Evolutionary conservation across 2,888 invertebrate species (phyloP), one percentile per base, ranked within the genome.

Genomic region (Junonia oenone): DNA sequence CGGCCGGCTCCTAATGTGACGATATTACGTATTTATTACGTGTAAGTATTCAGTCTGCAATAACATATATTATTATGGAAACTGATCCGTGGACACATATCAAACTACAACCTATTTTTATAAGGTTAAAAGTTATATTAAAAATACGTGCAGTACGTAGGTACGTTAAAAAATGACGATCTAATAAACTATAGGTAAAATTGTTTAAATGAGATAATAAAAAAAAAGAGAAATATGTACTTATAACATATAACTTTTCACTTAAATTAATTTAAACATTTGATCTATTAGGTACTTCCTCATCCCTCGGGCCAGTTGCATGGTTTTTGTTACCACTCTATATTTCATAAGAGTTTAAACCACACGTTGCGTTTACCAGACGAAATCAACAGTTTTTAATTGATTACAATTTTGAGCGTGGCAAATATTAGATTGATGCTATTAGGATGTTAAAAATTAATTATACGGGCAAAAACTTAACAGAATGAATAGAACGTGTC

Each of bases 1-100:
- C 61, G 68, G 64, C 68, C 72, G 75, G 78, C 80, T 75, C 74
- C 66, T 87, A 85, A 86, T 83, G 82, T 83, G 84, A 81, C 76
- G 82, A 87, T 78, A 83, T 88, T 75, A 78, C 64, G 66, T 78
- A 78, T 78, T 78, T 73, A 79, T 81, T 81, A 77, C 59, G 62
- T 33, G 54, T 58, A 59, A 53, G 48, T 61, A 55, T 66, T 67
- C 55, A 64, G 68, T 68, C 68, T 71, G 71, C 48, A 56, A 56
- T 68, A 67, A 56, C 55, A 47, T 59, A 46, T 59, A 52, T 51
- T 55, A 51, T 35, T 58, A 37, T 33, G 14, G 35, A 31, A 45
- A 51, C 33, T n/a, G n/a, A n/a, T n/a, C n/a, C n/a, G n/a, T n/a
- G n/a, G n/a, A n/a, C n/a, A n/a, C n/a, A n/a, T n/a, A n/a, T n/a